phyloP scores from a whole-genome alignment of 1,140 invertebrate species.

The Bombus confusus region DNA sequence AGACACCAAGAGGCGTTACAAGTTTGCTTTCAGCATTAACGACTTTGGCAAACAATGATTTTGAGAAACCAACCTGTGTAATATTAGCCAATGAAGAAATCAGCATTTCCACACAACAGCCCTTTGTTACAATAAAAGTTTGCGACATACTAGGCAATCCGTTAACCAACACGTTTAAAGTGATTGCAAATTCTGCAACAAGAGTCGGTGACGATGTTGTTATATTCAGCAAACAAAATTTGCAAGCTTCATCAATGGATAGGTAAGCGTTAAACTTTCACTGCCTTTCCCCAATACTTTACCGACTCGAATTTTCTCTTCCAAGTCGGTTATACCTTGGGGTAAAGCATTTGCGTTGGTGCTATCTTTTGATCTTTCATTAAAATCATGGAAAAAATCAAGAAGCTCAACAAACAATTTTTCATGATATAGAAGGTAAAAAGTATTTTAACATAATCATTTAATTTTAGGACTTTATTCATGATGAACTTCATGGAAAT shows the following conservation, averaged over 20 bases:
- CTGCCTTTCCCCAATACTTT: conserved; percentile 77
- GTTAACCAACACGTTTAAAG: conserved; percentile 84
- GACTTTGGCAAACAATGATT: conserved; percentile 87
- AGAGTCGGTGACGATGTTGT: conserved; percentile 89
- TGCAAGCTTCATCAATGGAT: conserved; percentile 82
- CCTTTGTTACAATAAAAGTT: conserved; percentile 89
- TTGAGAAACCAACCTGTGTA: conserved; percentile 88
- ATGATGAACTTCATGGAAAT: conserved; percentile 91
- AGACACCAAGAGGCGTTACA: conserved; percentile 91
- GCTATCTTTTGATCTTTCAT: conserved; percentile 50
- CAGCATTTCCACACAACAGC: conserved; percentile 87
- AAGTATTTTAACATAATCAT: background rate
- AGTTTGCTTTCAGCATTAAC: conserved; percentile 91
- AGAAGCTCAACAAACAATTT: conserved; percentile 56
- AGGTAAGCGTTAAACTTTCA: conserved; percentile 81
- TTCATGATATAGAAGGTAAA: background rate
- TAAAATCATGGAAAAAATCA: conserved; percentile 15
- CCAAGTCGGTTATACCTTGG: conserved; percentile 80
- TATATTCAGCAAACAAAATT: conserved; percentile 87
- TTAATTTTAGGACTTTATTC: conserved; percentile 85
- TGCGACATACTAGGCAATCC: conserved; percentile 93
- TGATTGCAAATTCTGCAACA: conserved; percentile 89
- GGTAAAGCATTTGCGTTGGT: conserved; percentile 74
- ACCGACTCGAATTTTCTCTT: conserved; percentile 65
- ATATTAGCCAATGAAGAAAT: conserved; percentile 89